Conservation (phyloP, 64 coral and sea anemone species). For the Actinia equina region DNA sequence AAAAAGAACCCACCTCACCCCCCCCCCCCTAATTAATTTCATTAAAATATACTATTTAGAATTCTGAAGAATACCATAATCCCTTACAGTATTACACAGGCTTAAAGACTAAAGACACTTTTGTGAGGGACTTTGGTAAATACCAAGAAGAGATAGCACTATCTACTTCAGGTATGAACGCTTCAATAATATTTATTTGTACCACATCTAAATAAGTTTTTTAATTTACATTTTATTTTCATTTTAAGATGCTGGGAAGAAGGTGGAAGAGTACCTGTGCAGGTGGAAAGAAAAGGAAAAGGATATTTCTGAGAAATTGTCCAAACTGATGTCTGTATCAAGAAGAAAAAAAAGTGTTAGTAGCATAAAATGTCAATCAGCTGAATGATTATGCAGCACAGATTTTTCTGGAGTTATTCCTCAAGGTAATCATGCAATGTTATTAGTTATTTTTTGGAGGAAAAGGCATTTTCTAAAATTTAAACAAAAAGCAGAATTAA, state of each 20-base stretch:
- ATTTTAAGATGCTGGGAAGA: slow-evolving; percentile 8
- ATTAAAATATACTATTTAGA: not conserved
- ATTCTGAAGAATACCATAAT: not conserved
- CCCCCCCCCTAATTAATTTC: too few relatives aligned
- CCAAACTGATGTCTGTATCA: not conserved
- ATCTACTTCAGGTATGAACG: slow-evolving; percentile 28
- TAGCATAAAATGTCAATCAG: not conserved
- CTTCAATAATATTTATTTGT: not conserved
- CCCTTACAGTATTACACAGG: slow-evolving; percentile 11
- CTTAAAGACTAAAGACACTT: slow-evolving; percentile 15
- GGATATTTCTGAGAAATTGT: slow-evolving; percentile 12
- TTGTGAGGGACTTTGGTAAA: slow-evolving; percentile 42
- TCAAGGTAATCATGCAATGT: not conserved
- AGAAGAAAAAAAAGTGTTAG: not conserved
- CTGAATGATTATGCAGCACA: slow-evolving; percentile 1
- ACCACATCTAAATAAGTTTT: not conserved
- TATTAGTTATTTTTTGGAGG: not conserved
- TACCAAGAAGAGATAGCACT: slow-evolving; percentile 29
- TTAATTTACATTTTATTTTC: not conserved
- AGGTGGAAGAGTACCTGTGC: not conserved
- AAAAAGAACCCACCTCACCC: too few relatives aligned
- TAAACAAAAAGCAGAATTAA: not conserved
- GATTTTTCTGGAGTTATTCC: slow-evolving; percentile 6
- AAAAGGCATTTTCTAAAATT: not conserved
- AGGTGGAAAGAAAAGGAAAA: not conserved